These are phyloP conservation scores for Phataginus tricuspis DNA, from an alignment of 2,797 vertebrate genomes.

Conservation along the genomic window DNA sequence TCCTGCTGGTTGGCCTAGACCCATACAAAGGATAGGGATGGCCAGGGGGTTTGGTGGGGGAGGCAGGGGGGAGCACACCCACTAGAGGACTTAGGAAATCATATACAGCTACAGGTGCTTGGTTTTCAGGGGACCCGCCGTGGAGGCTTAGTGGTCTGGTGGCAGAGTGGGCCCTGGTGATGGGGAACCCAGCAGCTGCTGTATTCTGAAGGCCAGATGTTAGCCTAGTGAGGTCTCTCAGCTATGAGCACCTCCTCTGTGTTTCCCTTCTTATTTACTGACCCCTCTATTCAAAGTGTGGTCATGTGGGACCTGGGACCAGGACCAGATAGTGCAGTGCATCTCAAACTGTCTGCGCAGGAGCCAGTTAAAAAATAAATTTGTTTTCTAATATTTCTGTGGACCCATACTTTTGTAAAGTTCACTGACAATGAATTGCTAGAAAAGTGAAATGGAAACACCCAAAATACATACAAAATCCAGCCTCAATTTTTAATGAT, in stretches of 20 bases:
- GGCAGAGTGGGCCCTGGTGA: rapidly evolving
- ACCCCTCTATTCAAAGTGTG: not conserved
- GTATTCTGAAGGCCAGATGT: not conserved
- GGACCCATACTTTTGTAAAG: not conserved
- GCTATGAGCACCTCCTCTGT: rapidly evolving
- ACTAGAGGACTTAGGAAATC: not conserved
- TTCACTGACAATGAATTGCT: not conserved
- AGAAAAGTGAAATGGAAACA: not conserved
- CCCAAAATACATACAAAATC: not conserved
- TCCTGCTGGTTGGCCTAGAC: not conserved
- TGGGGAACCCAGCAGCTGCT: not conserved
- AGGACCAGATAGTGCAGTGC: rapidly evolving
- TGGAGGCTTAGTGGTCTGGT: not conserved
- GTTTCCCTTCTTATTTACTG: not conserved
- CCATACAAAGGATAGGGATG: not conserved
- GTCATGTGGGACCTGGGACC: rapidly evolving
- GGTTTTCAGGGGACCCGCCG: not conserved
- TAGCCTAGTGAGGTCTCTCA: not conserved
- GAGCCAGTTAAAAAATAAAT: not conserved
- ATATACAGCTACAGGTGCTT: rapidly evolving
- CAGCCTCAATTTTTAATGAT: not conserved
- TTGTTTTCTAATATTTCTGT: not conserved
- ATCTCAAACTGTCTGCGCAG: not conserved
- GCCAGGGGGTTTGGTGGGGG: not conserved
- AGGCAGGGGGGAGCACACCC: not conserved